A percentile compares a stretch with the other conserved stretches of the same genome.
Evolutionary conservation across 2,888 invertebrate species (phyloP).

Genomic region (Fabriciana adippe): DNA sequence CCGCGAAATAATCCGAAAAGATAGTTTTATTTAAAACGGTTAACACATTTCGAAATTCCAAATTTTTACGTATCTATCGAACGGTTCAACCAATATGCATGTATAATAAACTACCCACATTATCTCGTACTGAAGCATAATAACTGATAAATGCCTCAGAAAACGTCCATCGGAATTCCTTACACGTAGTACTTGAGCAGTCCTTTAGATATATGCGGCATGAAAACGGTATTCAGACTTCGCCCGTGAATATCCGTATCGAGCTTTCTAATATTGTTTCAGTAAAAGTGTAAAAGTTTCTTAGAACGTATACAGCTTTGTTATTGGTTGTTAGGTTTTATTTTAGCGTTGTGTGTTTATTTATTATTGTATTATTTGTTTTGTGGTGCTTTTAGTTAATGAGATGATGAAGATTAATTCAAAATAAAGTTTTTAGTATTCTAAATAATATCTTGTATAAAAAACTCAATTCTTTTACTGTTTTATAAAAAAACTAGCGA

Average conservation of each 20-base stretch:
- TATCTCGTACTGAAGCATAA: background rate
- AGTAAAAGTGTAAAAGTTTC: conserved; percentile 2
- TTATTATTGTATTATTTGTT: background rate
- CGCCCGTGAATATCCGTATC: conserved; percentile 15
- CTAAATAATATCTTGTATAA: too few species aligned
- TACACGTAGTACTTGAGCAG: conserved; percentile 35
- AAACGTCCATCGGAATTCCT: conserved; percentile 20
- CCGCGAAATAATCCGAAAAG: too few species aligned
- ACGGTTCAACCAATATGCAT: too few species aligned
- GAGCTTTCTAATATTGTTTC: conserved; percentile 12
- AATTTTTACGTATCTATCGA: too few species aligned
- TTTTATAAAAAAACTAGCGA: too few species aligned
- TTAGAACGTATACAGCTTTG: background rate
- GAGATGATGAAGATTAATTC: too few species aligned
- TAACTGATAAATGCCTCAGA: conserved; percentile 6
- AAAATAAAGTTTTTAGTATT: too few species aligned
- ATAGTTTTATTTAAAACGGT: too few species aligned
- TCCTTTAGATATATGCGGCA: conserved; percentile 36
- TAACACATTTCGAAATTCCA: too few species aligned
- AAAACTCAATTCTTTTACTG: too few species aligned
- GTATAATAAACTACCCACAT: background rate
- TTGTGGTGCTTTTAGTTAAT: too few species aligned
- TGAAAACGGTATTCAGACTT: conserved; percentile 27
- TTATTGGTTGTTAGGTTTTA: conserved; percentile 4
- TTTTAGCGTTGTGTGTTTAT: background rate